Base-by-base conservation (phyloP, 2,797 vertebrate genomes). In the Prionace glauca region DNA sequence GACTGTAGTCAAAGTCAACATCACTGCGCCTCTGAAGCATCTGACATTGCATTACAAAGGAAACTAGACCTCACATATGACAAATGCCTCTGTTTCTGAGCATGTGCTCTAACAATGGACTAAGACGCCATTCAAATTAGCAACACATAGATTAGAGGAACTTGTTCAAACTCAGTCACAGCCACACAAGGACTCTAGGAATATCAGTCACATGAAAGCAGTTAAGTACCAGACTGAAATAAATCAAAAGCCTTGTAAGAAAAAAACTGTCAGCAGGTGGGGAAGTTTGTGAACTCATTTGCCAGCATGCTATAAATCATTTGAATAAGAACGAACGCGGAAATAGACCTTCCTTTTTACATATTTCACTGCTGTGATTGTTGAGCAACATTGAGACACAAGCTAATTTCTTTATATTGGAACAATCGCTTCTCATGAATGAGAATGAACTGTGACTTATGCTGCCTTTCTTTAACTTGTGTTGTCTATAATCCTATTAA, bases 51-150 rank as follows among this genome's bases (percentile, higher is more conserved):
- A 97, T 98, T 98, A 98, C 97, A 97, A 69, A 97, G 97, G 98
- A 97, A 97, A 97, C 98, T 97, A 98, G 97, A 97, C 97, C 97
- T 98, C 97, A 41, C 96, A 97, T 97, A 98, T 98, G 98, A 98
- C 98, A 97, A 98, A 98, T 98, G 98, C 97, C 98, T 97, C 97
- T 98, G 98, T 98, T 94, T 90, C 72, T 94, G 93, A 94, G 69
- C 93, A 94, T 94, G 93, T 94, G 93, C 93, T 72, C 98, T 98
- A 98, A 98, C 98, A 98, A 98, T 98, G 98, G 98, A 98, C 97
- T 97, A 97, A 98, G 98, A 98, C 97, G 98, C 98, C 97, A 98
- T 98, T 98, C 98, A 98, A 98, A 98, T 98, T 98, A 98, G 98
- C 98, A 98, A 98, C 97, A 96, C 96, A 97, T 96, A 98, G 98